A percentile compares a stretch with the other conserved stretches of the same genome.
Conservation (phyloP, 53 echinoderm and acorn worm species). For the Holothuria leucospilota region DNA sequence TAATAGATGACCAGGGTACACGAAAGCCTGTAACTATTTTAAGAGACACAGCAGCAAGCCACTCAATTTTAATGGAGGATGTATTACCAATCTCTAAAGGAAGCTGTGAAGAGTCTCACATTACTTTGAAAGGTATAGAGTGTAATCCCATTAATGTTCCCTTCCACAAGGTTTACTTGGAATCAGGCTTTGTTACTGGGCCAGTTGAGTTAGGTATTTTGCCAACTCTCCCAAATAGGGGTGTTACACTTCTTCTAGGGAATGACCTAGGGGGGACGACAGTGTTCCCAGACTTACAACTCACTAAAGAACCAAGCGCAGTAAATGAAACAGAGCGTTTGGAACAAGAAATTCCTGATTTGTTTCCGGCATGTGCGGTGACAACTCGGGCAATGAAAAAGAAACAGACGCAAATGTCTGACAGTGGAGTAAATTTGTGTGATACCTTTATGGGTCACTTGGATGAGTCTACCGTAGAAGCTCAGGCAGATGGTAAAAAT, state of each 20-base stretch:
- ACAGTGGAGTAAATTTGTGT: no score
- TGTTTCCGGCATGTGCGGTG: no score
- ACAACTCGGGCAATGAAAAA: no score
- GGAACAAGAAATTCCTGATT: no score
- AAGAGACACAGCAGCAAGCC: conserved; percentile 21
- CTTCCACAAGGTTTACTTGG: neutral
- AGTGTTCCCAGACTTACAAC: no score
- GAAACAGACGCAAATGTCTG: no score
- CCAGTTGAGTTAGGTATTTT: neutral
- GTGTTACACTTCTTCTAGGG: neutral
- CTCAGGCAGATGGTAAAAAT: no score
- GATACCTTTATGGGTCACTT: no score
- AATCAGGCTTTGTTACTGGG: neutral
- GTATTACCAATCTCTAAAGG: neutral
- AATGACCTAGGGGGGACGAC: no score
- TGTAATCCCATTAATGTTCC: neutral
- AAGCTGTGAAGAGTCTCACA: neutral
- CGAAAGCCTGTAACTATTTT: neutral
- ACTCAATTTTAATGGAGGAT: neutral
- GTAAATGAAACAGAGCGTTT: no score
- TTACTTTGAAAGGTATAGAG: neutral
- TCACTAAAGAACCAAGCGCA: no score
- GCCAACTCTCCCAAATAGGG: neutral
- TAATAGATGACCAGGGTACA: neutral
- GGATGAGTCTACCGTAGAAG: no score